phyloP scores from a whole-genome alignment of 2,113 vertebrate genomes.

The Cyrtonyx montezumae region DNA sequence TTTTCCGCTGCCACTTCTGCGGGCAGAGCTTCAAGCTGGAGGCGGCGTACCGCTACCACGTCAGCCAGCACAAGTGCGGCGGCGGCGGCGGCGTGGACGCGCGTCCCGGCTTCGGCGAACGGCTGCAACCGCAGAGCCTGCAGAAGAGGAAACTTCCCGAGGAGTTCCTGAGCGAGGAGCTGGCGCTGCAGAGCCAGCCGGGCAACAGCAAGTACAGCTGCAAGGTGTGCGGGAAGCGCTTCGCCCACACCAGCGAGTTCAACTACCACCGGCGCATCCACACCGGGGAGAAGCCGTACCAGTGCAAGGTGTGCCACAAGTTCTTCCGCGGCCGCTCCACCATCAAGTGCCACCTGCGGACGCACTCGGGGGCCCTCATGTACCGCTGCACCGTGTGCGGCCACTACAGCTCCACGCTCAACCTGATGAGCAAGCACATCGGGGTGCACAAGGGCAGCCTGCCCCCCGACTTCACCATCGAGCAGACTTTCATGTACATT shows the following conservation, averaged over 20 bases:
- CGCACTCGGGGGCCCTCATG: slow-evolving; percentile 96
- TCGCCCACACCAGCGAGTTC: slow-evolving; percentile 97
- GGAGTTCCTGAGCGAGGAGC: slow-evolving; percentile 70
- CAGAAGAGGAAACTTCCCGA: slow-evolving; percentile 80
- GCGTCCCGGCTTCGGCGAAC: slow-evolving; percentile 55
- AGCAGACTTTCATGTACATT: slow-evolving; percentile 99
- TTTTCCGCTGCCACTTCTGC: slow-evolving; percentile 82
- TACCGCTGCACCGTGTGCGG: slow-evolving; percentile 96
- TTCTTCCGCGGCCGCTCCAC: slow-evolving; percentile 98
- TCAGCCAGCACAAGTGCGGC: slow-evolving; percentile 87
- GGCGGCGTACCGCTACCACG: slow-evolving; percentile 87
- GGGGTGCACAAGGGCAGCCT: slow-evolving; percentile 94
- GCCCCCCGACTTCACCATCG: slow-evolving; percentile 94
- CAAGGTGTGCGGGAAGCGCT: slow-evolving; percentile 94
- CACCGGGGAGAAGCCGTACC: slow-evolving; percentile 96
- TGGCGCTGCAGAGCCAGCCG: slow-evolving; percentile 63
- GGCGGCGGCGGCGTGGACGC: slow-evolving; percentile 72
- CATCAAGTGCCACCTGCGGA: slow-evolving; percentile 99
- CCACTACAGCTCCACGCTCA: slow-evolving; percentile 96
- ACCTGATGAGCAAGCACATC: slow-evolving; percentile 96
- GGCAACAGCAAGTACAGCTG: slow-evolving; percentile 93
- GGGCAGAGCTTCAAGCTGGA: slow-evolving; percentile 83
- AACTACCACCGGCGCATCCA: slow-evolving; percentile 97
- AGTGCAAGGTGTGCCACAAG: slow-evolving; percentile 97
- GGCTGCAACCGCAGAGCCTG: slow-evolving; percentile 56